Evolutionary conservation across 2,888 invertebrate genomes (phyloP).

Genomic region (Pristionchus entomophagus): DNA sequence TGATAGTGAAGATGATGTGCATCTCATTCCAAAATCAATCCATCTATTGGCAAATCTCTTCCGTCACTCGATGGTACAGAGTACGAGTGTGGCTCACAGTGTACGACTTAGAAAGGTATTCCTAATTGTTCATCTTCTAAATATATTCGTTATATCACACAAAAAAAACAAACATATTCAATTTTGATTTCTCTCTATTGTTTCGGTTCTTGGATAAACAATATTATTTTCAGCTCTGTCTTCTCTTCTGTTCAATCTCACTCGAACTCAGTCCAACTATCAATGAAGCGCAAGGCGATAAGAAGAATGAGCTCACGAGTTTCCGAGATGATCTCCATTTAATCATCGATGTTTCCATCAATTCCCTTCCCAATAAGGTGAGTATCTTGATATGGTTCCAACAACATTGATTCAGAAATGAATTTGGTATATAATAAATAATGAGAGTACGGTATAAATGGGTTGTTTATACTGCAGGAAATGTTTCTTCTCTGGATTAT

Average conservation of each 20-base stretch:
- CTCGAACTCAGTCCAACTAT: not conserved
- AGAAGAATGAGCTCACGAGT: too few relatives aligned
- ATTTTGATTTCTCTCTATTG: too few relatives aligned
- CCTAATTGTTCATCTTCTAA: not conserved
- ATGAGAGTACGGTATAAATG: too few relatives aligned
- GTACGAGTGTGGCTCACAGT: not conserved
- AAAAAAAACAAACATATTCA: too few relatives aligned
- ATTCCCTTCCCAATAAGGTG: constrained; percentile 2
- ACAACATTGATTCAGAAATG: too few relatives aligned
- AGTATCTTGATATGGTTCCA: too few relatives aligned
- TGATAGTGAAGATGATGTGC: not conserved
- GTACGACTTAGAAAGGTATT: not conserved
- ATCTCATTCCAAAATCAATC: not conserved
- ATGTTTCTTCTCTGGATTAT: not conserved
- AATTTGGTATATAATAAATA: too few relatives aligned
- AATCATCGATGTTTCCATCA: not conserved
- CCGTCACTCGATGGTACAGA: not conserved
- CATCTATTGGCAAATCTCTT: not conserved
- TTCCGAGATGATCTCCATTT: too few relatives aligned
- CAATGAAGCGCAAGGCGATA: too few relatives aligned
- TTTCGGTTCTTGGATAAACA: too few relatives aligned
- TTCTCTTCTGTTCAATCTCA: not conserved
- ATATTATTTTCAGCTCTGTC: not conserved
- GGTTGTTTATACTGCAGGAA: not conserved
- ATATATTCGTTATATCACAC: not conserved